A percentile compares a stretch with the other conserved stretches of the same genome.
phyloP scores from a whole-genome alignment of 1,140 invertebrate genomes.

The Drosophila elegans region DNA sequence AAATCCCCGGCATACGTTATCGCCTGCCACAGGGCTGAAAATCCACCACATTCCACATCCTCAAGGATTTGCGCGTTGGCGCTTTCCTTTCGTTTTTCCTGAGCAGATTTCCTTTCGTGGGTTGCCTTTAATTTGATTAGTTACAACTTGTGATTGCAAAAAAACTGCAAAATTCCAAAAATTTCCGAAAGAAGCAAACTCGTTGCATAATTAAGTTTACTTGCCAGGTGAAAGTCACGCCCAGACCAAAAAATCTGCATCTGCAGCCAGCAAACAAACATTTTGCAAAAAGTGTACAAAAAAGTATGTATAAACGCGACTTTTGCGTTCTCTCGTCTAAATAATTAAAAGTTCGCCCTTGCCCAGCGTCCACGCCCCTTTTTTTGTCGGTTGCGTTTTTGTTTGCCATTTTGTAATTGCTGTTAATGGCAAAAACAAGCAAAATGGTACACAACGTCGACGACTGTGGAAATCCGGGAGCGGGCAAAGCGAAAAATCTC shows the following conservation, averaged over 20 bases:
- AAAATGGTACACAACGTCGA: conserved; percentile 28
- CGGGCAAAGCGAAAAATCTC: conserved; percentile 7
- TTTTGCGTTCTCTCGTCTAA: conserved; percentile 63
- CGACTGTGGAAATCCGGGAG: conserved; percentile 22
- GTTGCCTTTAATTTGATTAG: conserved; percentile 62
- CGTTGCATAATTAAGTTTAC: conserved; percentile 61
- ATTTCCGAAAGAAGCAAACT: conserved; percentile 1
- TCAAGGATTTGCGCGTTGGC: conserved; percentile 40
- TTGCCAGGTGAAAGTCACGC: conserved; percentile 18
- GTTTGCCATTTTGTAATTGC: conserved; percentile 73
- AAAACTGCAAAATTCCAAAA: conserved; percentile 1
- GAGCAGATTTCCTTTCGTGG: not conserved
- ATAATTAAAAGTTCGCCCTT: conserved; percentile 75
- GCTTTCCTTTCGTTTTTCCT: conserved; percentile 11
- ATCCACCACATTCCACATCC: conserved; percentile 7
- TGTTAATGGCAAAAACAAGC: conserved; percentile 71
- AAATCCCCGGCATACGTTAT: conserved; percentile 60
- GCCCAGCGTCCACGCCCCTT: conserved; percentile 34
- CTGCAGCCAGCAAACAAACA: conserved; percentile 35
- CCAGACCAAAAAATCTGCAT: conserved; percentile 42
- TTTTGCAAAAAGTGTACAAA: conserved; percentile 2
- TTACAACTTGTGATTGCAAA: conserved; percentile 55
- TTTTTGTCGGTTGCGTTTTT: conserved; percentile 46
- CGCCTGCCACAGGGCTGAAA: conserved; percentile 27
- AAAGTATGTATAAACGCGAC: conserved; percentile 30